Evolutionary conservation across 2,888 invertebrate species (phyloP), one percentile per base, ranked within the genome.

Genomic region (Drosophila acutilabella): DNA sequence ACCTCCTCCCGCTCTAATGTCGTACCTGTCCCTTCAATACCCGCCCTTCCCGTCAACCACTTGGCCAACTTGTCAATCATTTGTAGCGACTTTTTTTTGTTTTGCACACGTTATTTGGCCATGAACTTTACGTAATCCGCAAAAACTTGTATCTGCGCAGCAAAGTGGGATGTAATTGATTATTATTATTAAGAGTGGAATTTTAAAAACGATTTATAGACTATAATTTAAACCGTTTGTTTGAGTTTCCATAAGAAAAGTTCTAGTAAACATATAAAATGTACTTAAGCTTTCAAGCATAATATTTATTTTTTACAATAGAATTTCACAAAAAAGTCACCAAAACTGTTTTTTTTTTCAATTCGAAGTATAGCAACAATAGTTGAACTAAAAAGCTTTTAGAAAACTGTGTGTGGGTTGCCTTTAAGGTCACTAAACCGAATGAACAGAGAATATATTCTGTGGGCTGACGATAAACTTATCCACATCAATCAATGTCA

Each of bases 11-110:
- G 5, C 51, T 16, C 18, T 8, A 1, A 10, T 23, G 14, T 38
- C 26, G 30, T 26, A 8, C n/a, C 14, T 16, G 26, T 10, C 41
- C 10, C 18, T 11, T n/a, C 11, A 30, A 7, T 8, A 30, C 30
- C 30, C 30, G 7, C 30, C 20, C 18, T 7, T 13, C 38, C 13
- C n/a, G 38, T 23, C 45, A 64, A 20, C 56, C 59, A 68, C 66
- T 80, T 38, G 75, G 83, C 88, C 83, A 85, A 85, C 52, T 82
- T 88, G 85, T 85, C 83, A 85, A 85, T 83, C 83, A 83, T 73
- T 64, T 88, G 85, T 83, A 82, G 85, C 50, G 51, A 41, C 30
- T 67, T 68, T 67, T 40, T 50, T 33, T 53, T 62, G 52, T 62
- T 58, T 65, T 71, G 80, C 61, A 69, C 74, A 80, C 68, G 69